Base-by-base conservation (phyloP, 2,888 invertebrate genomes). In the Melinaea menophilus region DNA sequence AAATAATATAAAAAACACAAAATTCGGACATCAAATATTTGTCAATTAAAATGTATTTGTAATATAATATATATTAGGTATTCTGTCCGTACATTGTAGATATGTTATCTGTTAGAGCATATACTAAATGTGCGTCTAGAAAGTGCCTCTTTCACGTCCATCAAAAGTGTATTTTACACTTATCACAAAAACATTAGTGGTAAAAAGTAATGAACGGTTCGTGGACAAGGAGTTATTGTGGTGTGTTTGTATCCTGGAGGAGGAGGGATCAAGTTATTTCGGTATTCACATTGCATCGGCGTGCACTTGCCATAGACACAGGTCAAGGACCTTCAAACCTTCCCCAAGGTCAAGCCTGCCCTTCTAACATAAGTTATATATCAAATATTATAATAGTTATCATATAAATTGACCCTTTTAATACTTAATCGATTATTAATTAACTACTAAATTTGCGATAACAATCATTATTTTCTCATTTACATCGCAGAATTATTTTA, bases 141-240 rank as follows among this genome's bases (percentile, higher is more conserved):
- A 90, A 90, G 90, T 90, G 88, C 86, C 90, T 90, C 90, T 90
- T 90, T 88, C 89, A 89, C 88, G 88, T 90, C 85, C 85, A 88
- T 90, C 88, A 90, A 81, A 22, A 22, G 22, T 22, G 22, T 22
- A 22, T 22, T 22, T 22, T 22, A 83, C 85, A 82, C 82, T 87
- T 86, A 86, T 86, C 83, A 80, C 75, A 70, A 74, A 76, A 75
- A 77, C 75, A 75, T 75, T 73, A 78, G 76, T 76, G 74, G 72
- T n/a, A 68, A 67, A 61, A 61, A 63, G 66, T 67, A 70, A 69
- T 70, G 69, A 67, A 72, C 66, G 69, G 63, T 65, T 70, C 69
- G 22, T 22, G 22, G 22, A 22, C 22, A 22, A 22, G 22, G 22
- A 56, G 55, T 66, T 56, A 56, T 48, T 55, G 59, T 54, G 45